A percentile compares a stretch with the other conserved stretches of the same genome.
Conservation (phyloP, 2,797 vertebrate species). For the Silurus aristotelis region DNA sequence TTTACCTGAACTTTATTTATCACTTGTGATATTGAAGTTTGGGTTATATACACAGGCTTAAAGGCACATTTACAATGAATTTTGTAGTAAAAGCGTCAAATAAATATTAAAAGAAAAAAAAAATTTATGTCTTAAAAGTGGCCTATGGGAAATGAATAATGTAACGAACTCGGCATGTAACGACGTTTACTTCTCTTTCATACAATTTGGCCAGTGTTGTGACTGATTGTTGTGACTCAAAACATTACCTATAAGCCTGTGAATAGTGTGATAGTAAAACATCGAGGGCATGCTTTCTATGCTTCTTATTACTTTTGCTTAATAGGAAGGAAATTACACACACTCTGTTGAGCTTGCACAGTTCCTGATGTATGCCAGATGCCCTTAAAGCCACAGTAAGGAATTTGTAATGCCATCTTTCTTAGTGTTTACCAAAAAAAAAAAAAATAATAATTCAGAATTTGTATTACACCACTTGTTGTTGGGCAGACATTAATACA, state of each 20-base stretch:
- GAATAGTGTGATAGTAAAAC: conserved; percentile 1
- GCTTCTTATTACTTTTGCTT: neutral
- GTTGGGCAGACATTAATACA: neutral
- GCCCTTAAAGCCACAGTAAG: conserved; percentile 19
- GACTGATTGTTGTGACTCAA: neutral
- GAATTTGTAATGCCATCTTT: conserved; percentile 14
- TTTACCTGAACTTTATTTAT: conserved; percentile 6
- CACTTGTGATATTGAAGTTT: conserved; percentile 11
- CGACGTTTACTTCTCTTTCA: neutral
- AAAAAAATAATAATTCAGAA: conserved; percentile 2
- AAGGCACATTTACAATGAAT: conserved; percentile 1
- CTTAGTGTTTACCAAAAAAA: conserved; percentile 14
- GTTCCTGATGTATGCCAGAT: neutral
- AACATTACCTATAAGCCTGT: conserved; percentile 39
- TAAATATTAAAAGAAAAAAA: neutral
- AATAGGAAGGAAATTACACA: conserved; percentile 2
- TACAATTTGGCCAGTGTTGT: neutral
- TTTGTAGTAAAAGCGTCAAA: conserved; percentile 4
- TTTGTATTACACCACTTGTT: neutral
- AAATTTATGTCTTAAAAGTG: neutral
- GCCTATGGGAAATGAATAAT: neutral
- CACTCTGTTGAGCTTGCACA: conserved; percentile 13
- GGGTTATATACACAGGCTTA: conserved; percentile 16
- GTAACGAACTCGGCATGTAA: neutral
- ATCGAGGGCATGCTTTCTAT: neutral